Conservation (phyloP, 2,797 vertebrate species). For the Typhlichthys eigenmanni region DNA sequence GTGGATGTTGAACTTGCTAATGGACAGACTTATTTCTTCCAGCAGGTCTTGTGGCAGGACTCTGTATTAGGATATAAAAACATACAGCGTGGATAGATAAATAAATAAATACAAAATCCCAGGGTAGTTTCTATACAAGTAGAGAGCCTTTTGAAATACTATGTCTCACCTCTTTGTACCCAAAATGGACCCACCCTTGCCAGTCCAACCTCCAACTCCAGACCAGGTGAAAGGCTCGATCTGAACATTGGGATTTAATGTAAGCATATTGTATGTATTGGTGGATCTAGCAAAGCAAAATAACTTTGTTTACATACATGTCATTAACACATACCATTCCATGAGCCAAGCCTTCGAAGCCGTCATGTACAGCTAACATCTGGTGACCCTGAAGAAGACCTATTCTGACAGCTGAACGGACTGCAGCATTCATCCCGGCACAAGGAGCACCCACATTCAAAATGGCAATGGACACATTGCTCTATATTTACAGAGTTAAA, state of each 20-base stretch:
- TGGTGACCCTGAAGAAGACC: constrained; percentile 89
- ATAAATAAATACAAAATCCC: no score
- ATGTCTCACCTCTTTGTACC: constrained; percentile 89
- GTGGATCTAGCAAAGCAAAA: no score
- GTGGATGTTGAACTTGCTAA: constrained; percentile 88
- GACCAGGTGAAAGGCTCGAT: constrained; percentile 88
- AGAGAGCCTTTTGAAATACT: not conserved
- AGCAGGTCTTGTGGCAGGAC: constrained; percentile 80
- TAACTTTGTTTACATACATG: not conserved
- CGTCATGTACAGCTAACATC: constrained; percentile 88
- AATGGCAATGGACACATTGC: constrained; percentile 84
- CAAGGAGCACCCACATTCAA: constrained; percentile 91
- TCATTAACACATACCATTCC: constrained; percentile 75
- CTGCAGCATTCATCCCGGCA: constrained; percentile 91
- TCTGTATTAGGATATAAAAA: constrained; percentile 38
- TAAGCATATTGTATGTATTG: not conserved
- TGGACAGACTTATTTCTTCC: constrained; percentile 86
- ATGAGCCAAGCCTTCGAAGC: constrained; percentile 88
- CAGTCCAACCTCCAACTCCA: constrained; percentile 89
- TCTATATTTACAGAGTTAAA: constrained; percentile 63
- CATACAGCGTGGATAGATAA: not conserved
- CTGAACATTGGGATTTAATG: constrained; percentile 59
- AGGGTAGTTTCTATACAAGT: no score
- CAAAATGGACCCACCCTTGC: constrained; percentile 89
- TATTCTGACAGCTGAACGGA: constrained; percentile 84